These are phyloP conservation scores for Scomber japonicus DNA, from an alignment of 2,113 vertebrate species.

Conservation along the genomic window DNA sequence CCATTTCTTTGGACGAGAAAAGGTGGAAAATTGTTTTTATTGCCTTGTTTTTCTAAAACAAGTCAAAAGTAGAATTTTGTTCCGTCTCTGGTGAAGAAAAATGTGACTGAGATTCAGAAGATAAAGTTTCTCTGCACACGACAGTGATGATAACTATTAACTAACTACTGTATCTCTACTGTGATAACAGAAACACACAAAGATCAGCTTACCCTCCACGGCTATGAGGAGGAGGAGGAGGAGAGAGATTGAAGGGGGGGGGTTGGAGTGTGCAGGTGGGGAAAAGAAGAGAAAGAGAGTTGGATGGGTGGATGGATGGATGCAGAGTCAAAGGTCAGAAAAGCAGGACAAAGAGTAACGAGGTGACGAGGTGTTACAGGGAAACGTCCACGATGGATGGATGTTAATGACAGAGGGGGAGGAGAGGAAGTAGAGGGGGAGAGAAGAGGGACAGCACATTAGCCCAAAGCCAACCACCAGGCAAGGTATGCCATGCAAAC, in stretches of 20 bases:
- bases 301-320: neutral
- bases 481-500: constrained; percentile 45
- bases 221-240: constrained; percentile 60
- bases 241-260: constrained; percentile 23
- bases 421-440: constrained; percentile 15
- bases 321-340: constrained; percentile 13
- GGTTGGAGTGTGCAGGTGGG: neutral
- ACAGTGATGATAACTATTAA: constrained; percentile 20
- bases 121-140: neutral
- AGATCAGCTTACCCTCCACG: constrained; percentile 81
- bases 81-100: constrained; percentile 63
- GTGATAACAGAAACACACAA: constrained; percentile 47
- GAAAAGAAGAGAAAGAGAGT: neutral
- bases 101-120: neutral
- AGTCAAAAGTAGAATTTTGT: neutral
- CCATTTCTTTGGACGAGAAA: neutral
- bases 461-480: constrained; percentile 61
- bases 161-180: constrained; percentile 49
- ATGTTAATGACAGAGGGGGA: constrained; percentile 35
- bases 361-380: neutral
- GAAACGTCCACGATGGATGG: constrained; percentile 3
- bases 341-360: constrained; percentile 1
- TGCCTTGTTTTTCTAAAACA: neutral
- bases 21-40: neutral
- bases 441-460: constrained; percentile 67